Evolutionary conservation across 2,113 vertebrate genomes (phyloP), one percentile per base, ranked within the genome.

Genomic region (Pedionomus torquatus): DNA sequence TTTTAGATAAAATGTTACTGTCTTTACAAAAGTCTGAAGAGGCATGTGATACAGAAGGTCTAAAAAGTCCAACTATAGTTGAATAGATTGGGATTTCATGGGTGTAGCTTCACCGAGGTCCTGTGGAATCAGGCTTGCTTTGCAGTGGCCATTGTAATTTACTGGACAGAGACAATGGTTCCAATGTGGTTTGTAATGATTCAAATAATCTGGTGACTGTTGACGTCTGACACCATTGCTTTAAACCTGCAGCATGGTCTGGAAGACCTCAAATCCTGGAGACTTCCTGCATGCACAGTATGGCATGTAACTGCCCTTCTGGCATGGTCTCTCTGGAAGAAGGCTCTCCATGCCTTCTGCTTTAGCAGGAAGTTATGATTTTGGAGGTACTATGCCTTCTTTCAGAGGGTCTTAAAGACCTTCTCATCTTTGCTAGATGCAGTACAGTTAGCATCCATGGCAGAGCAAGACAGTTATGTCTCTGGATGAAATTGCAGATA

Each of bases 1-100:
- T 11, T 66, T 71, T 72, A 80, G 41, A 65, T 54, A 33, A 58
- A 79, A 82, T 78, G 8, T 46, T 68, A 18, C 31, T n/a, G 25
- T 55, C 49, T 74, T 83, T 54, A 17, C 54, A 46, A 87, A 92
- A 91, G 65, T 18, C 25, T 81, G 74, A 93, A 83, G 31, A 78
- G 17, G 21, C 19, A 55, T 9, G 39, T 64, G 39, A 33, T 15
- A 28, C 3, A 41, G 46, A 69, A 54, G 31, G 13, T 77, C 30
- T 19, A 91, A 49, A 51, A 86, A 65, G 43, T 35, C 66, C 46
- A 28, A 46, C 15, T 71, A 43, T 3, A 46, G 52, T 33, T 82
- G 58, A 70, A 39, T 16, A 43, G 24, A 9, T 41, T 90, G 76
- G 31, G 31, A 63, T 74, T 86, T 88, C 44, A 41, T 11, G 68